These are phyloP conservation scores for Brachyistius frenatus DNA, from an alignment of 2,113 vertebrate species.

Conservation along the genomic window DNA sequence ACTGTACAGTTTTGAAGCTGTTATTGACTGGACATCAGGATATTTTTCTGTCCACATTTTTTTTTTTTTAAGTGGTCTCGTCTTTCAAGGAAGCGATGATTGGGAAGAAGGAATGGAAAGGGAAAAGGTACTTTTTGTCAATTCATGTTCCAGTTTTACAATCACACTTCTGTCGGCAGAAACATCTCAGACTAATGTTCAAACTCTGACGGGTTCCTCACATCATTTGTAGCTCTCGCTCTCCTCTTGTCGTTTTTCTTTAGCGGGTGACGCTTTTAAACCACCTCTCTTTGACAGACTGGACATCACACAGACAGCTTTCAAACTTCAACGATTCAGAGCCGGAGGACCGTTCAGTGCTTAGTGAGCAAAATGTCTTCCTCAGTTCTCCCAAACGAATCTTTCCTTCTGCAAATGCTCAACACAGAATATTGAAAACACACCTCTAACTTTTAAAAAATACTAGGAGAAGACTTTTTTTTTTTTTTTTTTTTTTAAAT, in stretches of 20 bases:
- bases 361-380: slow-evolving; percentile 17
- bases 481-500: background rate
- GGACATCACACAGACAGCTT: slow-evolving; percentile 44
- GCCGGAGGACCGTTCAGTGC: slow-evolving; percentile 21
- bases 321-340: slow-evolving; percentile 23
- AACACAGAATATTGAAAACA: slow-evolving; percentile 41
- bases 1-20: too few relatives aligned
- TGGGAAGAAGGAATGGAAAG: background rate
- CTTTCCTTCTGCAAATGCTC: slow-evolving; percentile 31
- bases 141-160: background rate
- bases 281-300: slow-evolving; percentile 22
- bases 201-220: background rate
- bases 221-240: background rate
- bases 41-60: too few relatives aligned
- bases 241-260: too few relatives aligned
- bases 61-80: too few relatives aligned
- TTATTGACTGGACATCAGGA: background rate
- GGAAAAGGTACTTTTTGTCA: background rate
- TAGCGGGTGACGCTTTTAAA: slow-evolving; percentile 1
- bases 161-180: background rate
- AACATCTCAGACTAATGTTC: background rate
- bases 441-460: slow-evolving; percentile 16
- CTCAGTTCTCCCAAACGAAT: slow-evolving; percentile 14
- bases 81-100: background rate
- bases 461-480: background rate